Evolutionary conservation across 1,140 invertebrate genomes (phyloP).

Genomic region (Sarcophaga bullata): DNA sequence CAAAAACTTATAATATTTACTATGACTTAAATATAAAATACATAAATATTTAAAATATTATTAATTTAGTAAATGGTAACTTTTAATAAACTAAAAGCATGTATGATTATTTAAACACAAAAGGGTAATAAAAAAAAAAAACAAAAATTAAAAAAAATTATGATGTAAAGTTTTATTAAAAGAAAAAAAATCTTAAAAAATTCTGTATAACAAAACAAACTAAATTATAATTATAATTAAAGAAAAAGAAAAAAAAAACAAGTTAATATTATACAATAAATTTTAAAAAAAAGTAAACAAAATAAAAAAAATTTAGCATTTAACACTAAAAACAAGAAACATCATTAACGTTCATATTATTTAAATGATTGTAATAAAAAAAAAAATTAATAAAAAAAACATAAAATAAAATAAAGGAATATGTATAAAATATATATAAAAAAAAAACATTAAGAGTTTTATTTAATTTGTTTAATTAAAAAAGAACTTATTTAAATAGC

Average conservation of each 20-base stretch:
- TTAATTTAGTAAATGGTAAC: not conserved
- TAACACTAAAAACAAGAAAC: constrained; percentile 20
- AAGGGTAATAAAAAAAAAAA: not conserved
- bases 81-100: too few species aligned
- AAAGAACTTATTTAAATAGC: too few species aligned
- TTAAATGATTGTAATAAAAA: constrained; percentile 44
- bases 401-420: constrained; percentile 44
- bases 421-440: constrained; percentile 49
- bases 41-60: not conserved
- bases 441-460: constrained; percentile 17
- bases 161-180: constrained; percentile 38
- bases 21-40: not conserved
- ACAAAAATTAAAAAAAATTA: constrained; percentile 23
- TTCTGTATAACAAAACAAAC: not conserved
- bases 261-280: not conserved
- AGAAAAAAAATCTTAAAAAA: too few species aligned
- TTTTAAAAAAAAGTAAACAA: not conserved
- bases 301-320: constrained; percentile 25
- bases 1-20: not conserved
- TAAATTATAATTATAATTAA: constrained; percentile 8
- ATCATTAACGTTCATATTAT: constrained; percentile 34
- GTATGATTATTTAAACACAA: too few species aligned
- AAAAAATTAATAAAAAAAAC: constrained; percentile 8
- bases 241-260: not conserved
- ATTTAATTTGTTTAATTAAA: too few species aligned